A percentile compares a stretch with the other conserved stretches of the same genome.
These are phyloP conservation scores for Lamellibrachia columna DNA, from an alignment of 2,888 invertebrate genomes.

Conservation along the genomic window DNA sequence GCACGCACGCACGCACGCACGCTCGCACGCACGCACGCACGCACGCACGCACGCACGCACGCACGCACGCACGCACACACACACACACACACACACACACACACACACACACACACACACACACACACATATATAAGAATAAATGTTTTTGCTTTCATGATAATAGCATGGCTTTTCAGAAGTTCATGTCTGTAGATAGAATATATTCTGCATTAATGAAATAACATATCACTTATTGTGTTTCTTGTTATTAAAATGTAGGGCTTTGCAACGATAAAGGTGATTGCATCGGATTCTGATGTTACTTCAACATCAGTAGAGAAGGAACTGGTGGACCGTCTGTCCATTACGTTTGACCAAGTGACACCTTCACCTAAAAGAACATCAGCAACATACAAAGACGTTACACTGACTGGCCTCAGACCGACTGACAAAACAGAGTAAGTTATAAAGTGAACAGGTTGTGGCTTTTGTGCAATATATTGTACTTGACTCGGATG, in stretches of 20 bases:
- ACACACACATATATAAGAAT: not conserved
- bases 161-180: not conserved
- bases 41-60: no score
- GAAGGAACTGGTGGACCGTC: not conserved
- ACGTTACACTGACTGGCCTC: not conserved
- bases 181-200: not conserved
- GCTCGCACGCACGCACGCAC: no score
- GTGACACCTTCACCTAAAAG: not conserved
- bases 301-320: not conserved
- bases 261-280: constrained; percentile 18
- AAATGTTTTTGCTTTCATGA: not conserved
- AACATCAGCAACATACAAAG: not conserved
- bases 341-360: constrained; percentile 10
- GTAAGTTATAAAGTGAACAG: not conserved
- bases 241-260: not conserved
- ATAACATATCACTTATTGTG: not conserved
- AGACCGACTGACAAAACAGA: not conserved
- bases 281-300: constrained; percentile 14
- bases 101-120: no score
- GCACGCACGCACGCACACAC: no score
- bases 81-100: no score
- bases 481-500: not conserved
- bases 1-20: no score
- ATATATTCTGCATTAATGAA: not conserved
- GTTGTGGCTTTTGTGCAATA: not conserved